Percentiles rank a stretch among this genome's conserved stretches.
These are phyloP conservation scores for Ondatra zibethicus DNA, from an alignment of 2,113 vertebrate genomes.

Conservation along the genomic window DNA sequence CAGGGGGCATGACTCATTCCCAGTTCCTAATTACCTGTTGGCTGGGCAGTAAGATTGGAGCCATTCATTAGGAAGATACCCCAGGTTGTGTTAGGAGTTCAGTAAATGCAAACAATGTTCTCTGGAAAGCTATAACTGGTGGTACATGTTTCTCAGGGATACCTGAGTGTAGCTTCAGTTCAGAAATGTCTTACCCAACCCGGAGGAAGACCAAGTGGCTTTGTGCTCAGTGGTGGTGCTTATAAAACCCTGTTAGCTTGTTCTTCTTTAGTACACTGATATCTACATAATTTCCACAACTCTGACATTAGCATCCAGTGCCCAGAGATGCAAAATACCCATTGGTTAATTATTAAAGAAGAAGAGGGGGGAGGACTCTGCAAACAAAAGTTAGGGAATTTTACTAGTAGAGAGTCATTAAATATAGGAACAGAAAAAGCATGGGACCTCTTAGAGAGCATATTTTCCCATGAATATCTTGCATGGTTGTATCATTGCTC, in stretches of 20 bases:
- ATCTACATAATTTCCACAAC: background rate
- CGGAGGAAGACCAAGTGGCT: background rate
- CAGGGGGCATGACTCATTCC: background rate
- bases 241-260: background rate
- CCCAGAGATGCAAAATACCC: background rate
- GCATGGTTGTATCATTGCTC: background rate
- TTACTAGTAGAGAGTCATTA: background rate
- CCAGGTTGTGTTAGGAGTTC: background rate
- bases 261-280: background rate
- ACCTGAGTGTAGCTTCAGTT: background rate
- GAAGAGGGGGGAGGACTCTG: background rate
- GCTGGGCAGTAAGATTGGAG: background rate
- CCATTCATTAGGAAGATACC: background rate
- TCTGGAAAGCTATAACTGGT: background rate
- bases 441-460: background rate
- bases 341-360: background rate
- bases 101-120: background rate
- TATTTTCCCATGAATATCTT: background rate
- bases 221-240: background rate
- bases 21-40: slow-evolving; percentile 8
- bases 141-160: background rate
- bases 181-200: background rate
- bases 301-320: background rate
- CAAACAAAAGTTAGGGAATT: background rate
- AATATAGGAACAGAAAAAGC: background rate